These are phyloP conservation scores for Goniozus legneri DNA, from an alignment of 1,140 invertebrate genomes.

Conservation along the genomic window DNA sequence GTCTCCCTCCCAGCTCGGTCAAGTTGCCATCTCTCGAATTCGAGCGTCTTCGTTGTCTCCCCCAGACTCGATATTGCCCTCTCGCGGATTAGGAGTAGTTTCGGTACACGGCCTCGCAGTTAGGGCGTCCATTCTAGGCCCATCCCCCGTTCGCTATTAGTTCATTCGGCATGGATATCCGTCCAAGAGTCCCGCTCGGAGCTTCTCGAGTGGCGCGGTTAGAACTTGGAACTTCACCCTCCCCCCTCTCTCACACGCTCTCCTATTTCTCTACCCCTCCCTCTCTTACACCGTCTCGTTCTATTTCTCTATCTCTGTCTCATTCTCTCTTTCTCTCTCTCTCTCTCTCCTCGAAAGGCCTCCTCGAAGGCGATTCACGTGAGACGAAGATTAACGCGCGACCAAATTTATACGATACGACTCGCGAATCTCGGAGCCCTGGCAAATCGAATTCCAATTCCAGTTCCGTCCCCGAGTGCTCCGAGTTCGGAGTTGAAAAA, in stretches of 20 bases:
- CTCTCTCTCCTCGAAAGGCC: no score
- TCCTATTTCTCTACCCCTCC: background rate
- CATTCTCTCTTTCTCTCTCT: no score
- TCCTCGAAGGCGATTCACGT: no score
- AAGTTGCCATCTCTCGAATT: no score
- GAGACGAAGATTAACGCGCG: background rate
- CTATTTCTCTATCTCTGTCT: background rate
- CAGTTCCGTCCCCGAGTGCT: no score
- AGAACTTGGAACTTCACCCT: background rate
- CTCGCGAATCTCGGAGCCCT: constrained; percentile 13
- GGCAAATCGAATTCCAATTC: no score
- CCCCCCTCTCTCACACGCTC: background rate
- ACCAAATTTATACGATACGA: constrained; percentile 4
- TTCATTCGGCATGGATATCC: background rate
- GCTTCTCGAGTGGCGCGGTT: background rate
- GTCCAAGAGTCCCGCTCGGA: background rate
- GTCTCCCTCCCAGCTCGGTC: no score
- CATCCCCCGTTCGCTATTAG: background rate
- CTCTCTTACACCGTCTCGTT: no score
- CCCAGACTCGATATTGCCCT: constrained; percentile 35
- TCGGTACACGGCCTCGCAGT: constrained; percentile 1
- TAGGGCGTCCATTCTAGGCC: no score
- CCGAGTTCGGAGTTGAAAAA: no score
- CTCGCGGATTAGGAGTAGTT: constrained; percentile 35
- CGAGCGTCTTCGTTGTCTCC: no score